Conservation (phyloP, 2,113 vertebrate genomes). For the Tachuris rubrigastra region DNA sequence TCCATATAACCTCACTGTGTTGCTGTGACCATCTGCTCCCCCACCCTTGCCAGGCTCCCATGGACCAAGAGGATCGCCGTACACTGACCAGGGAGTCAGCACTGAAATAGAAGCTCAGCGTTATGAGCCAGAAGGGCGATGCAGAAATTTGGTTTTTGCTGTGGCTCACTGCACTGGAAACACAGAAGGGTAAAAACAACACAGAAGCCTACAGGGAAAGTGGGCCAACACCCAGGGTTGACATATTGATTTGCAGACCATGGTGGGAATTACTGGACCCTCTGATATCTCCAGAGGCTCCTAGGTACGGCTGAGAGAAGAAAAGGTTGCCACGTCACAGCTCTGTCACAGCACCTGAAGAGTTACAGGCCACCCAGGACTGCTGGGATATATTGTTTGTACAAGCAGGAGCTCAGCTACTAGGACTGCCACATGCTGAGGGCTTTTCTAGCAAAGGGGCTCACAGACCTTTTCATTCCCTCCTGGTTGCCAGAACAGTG, state of each 20-base stretch:
- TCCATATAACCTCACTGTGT: background rate
- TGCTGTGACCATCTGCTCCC: conserved; percentile 41
- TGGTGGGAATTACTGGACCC: background rate
- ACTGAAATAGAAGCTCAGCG: background rate
- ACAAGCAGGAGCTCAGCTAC: background rate
- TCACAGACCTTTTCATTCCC: background rate
- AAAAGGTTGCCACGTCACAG: background rate
- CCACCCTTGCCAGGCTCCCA: background rate
- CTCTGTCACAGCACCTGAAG: background rate
- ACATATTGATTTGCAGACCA: background rate
- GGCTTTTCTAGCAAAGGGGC: background rate
- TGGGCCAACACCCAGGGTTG: background rate
- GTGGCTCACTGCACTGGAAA: background rate
- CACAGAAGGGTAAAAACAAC: background rate
- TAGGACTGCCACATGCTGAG: background rate
- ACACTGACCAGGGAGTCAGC: background rate
- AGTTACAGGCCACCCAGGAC: background rate
- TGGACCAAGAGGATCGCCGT: background rate
- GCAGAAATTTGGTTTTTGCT: background rate
- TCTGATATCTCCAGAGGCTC: background rate
- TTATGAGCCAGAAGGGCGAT: background rate
- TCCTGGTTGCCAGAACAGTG: background rate
- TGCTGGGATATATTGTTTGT: background rate
- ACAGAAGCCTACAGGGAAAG: background rate
- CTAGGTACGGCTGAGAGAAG: background rate